Conservation (phyloP, 92 coral and sea anemone genomes). For the Palythoa heliodiscus region DNA sequence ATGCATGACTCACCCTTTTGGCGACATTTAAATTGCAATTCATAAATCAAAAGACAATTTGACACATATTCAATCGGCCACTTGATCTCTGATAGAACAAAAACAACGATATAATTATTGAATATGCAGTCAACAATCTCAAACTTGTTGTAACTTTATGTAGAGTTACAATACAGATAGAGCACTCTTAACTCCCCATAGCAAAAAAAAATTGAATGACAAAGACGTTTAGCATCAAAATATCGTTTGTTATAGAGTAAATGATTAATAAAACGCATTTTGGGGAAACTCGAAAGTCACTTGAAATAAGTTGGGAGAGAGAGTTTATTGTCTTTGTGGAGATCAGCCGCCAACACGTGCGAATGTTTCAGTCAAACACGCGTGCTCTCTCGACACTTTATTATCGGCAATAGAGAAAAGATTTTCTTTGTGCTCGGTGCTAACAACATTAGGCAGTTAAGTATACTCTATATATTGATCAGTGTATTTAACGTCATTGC, state of each 20-base stretch:
- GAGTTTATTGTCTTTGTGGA: conserved; percentile 38
- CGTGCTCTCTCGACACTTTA: conserved; percentile 15
- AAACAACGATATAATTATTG: not conserved
- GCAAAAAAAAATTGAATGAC: not conserved
- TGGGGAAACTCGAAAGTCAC: not conserved
- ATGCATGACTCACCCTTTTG: not conserved
- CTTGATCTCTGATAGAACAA: not conserved
- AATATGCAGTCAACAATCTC: not conserved
- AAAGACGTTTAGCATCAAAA: not conserved
- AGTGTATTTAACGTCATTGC: conserved; percentile 15
- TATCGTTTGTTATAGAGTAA: not conserved
- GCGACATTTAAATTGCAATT: conserved; percentile 4
- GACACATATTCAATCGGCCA: not conserved
- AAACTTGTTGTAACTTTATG: not conserved
- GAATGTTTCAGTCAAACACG: not conserved
- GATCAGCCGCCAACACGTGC: conserved; percentile 24
- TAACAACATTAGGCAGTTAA: conserved; percentile 24
- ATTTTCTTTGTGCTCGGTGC: conserved; percentile 22
- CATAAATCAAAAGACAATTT: conserved; percentile 11
- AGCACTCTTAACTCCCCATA: not conserved
- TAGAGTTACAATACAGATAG: not conserved
- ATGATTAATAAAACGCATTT: not conserved
- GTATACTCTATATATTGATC: not conserved
- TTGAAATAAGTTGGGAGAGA: not conserved
- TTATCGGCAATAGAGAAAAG: conserved; percentile 2